These are phyloP conservation scores for Kryptolebias ocellatus DNA, from an alignment of 2,797 vertebrate species.

Conservation along the genomic window DNA sequence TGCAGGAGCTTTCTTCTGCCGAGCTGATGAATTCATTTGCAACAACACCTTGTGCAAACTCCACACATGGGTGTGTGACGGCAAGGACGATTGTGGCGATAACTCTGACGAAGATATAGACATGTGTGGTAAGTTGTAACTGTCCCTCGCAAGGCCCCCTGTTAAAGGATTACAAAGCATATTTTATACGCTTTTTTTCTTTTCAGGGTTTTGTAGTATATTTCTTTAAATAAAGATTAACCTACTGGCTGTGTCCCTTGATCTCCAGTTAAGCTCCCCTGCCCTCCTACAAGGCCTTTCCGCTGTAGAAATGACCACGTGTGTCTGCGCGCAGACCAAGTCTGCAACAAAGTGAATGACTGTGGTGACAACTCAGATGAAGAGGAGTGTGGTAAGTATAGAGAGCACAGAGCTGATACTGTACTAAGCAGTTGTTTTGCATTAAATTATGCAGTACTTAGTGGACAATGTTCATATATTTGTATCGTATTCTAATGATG, in stretches of 20 bases:
- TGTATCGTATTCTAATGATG: not conserved
- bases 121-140: conserved; percentile 89
- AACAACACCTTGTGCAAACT: conserved; percentile 98
- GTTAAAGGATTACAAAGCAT: conserved; percentile 36
- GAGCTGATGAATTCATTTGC: conserved; percentile 94
- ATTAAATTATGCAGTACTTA: not conserved
- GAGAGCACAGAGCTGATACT: not conserved
- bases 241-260: conserved; percentile 26
- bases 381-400: conserved; percentile 89
- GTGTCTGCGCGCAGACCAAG: conserved; percentile 89
- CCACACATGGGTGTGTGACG: conserved; percentile 95
- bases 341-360: conserved; percentile 93
- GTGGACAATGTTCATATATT: conserved; percentile 8
- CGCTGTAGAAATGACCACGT: conserved; percentile 93
- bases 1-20: conserved; percentile 93
- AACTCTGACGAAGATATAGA: conserved; percentile 95
- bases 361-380: conserved; percentile 97
- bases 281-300: conserved; percentile 91
- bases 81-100: conserved; percentile 97
- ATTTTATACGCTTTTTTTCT: conserved; percentile 45
- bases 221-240: conserved; percentile 12
- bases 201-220: not conserved
- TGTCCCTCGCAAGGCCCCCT: conserved; percentile 14
- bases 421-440: not conserved
- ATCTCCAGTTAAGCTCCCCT: conserved; percentile 87